Conservation (phyloP, 1,140 invertebrate genomes). For the Agrypnia vestita region DNA sequence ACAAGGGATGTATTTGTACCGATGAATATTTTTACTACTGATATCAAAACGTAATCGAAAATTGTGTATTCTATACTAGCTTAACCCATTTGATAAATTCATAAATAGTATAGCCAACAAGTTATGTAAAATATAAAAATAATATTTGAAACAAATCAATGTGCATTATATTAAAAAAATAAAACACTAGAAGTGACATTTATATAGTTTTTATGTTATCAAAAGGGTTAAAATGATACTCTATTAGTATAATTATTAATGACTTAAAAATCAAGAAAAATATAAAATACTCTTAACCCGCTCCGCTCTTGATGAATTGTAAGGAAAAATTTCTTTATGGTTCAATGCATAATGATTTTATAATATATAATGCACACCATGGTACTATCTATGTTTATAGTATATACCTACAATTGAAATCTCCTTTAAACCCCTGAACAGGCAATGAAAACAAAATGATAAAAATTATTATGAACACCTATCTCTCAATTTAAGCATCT, state of each 20-base stretch:
- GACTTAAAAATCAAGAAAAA: slow-evolving; percentile 25
- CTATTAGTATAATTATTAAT: slow-evolving; percentile 18
- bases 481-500: too few species aligned
- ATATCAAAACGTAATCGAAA: not conserved
- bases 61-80: not conserved
- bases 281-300: slow-evolving; percentile 20
- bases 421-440: not conserved
- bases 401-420: not conserved
- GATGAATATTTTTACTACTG: slow-evolving; percentile 6
- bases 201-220: not conserved
- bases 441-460: too few species aligned
- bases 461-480: too few species aligned
- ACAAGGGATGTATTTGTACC: slow-evolving; percentile 4
- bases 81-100: slow-evolving; percentile 12
- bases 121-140: too few species aligned
- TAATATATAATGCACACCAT: slow-evolving; percentile 27
- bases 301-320: slow-evolving; percentile 9
- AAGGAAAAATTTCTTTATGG: slow-evolving; percentile 10
- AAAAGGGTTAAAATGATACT: slow-evolving; percentile 4
- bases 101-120: not conserved
- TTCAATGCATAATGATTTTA: slow-evolving; percentile 29
- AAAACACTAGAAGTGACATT: too few species aligned
- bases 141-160: too few species aligned
- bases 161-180: too few species aligned
- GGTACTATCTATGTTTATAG: not conserved